Evolutionary conservation across 1,140 invertebrate genomes (phyloP).

Genomic region (Zaprionus lachaisei): DNA sequence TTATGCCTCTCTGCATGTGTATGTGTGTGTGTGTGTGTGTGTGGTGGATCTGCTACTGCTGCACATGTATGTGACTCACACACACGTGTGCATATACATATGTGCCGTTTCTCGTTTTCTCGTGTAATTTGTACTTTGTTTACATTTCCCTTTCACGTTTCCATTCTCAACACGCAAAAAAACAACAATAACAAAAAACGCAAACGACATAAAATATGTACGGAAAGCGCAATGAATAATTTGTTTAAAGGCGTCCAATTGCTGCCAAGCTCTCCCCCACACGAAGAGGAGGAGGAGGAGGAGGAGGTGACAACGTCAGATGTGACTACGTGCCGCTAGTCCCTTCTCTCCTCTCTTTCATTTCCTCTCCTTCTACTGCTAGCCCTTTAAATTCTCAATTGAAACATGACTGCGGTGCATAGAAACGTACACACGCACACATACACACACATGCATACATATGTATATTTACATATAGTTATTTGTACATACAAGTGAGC

Average conservation of each 20-base stretch:
- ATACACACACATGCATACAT: slow-evolving; percentile 39
- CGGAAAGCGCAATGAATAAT: slow-evolving; percentile 56
- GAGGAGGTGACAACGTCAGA: slow-evolving; percentile 3
- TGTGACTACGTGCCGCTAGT: slow-evolving; percentile 17
- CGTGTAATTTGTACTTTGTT: slow-evolving; percentile 72
- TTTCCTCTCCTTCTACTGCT: slow-evolving; percentile 1
- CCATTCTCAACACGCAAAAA: slow-evolving; percentile 13
- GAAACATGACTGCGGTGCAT: slow-evolving; percentile 68
- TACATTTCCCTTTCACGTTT: slow-evolving; percentile 73
- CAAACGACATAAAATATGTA: slow-evolving; percentile 31
- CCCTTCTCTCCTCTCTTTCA: background rate
- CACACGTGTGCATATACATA: slow-evolving; percentile 10
- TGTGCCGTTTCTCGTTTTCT: slow-evolving; percentile 43
- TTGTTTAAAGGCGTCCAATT: slow-evolving; percentile 73
- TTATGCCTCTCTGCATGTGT: slow-evolving; percentile 8
- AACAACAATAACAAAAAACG: slow-evolving; percentile 9
- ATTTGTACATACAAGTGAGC: slow-evolving; percentile 18
- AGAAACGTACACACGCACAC: slow-evolving; percentile 9
- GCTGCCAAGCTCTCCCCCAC: slow-evolving; percentile 34
- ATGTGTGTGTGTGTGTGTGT: slow-evolving; percentile 25
- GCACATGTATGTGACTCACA: slow-evolving; percentile 18
- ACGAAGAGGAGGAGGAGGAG: slow-evolving; percentile 5
- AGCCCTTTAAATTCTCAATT: slow-evolving; percentile 77
- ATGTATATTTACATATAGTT: background rate
- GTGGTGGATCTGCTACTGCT: slow-evolving; percentile 20